Evolutionary conservation across 1,140 invertebrate species (phyloP).

Genomic region (Littorina saxatilis): DNA sequence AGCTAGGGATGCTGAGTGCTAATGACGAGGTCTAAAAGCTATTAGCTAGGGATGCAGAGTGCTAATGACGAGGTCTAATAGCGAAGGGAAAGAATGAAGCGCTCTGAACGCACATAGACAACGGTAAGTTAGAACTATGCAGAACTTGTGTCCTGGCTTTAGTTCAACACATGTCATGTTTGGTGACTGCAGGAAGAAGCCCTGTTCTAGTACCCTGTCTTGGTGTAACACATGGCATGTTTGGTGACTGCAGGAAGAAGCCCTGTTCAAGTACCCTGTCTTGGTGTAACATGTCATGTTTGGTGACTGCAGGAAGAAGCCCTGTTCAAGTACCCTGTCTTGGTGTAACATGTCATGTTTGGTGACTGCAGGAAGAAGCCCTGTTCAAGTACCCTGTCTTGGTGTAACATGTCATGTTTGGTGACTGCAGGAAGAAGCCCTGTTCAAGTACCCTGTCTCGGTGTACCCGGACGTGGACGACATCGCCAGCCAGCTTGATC

Average conservation of each 20-base stretch:
- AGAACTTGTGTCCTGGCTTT: too few species aligned
- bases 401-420: not conserved
- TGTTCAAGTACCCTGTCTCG: slow-evolving; percentile 88
- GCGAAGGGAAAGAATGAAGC: too few species aligned
- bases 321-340: not conserved
- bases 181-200: not conserved
- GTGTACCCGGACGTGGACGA: slow-evolving; percentile 86
- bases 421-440: slow-evolving; percentile 83
- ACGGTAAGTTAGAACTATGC: too few species aligned
- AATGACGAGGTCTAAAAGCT: too few species aligned
- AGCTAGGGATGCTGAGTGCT: too few species aligned
- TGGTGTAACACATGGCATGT: not conserved
- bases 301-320: not conserved
- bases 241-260: not conserved
- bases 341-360: not conserved
- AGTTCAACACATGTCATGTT: not conserved
- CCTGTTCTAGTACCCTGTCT: too few species aligned
- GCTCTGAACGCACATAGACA: too few species aligned
- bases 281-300: not conserved
- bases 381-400: not conserved
- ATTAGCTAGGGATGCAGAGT: too few species aligned
- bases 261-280: too few species aligned
- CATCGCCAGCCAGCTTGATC: slow-evolving; percentile 74
- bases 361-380: not conserved
- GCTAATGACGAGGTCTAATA: too few species aligned